phyloP scores from a whole-genome alignment of 2,113 vertebrate species.

The Actinemys pallida region DNA sequence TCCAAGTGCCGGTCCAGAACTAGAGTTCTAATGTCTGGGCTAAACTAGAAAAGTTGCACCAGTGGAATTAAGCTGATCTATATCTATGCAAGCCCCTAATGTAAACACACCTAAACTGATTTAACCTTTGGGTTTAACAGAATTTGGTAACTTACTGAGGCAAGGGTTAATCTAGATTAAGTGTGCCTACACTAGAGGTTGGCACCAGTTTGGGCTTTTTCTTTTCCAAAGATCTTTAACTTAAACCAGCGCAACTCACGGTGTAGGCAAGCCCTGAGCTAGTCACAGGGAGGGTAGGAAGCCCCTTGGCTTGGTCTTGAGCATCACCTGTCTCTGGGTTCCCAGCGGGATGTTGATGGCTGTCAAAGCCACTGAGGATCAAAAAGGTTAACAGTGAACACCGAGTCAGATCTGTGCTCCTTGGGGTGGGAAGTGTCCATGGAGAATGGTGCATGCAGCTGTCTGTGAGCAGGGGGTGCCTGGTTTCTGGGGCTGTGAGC shows the following conservation, averaged over 20 bases:
- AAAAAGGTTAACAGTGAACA: neutral
- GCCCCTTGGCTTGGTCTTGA: neutral
- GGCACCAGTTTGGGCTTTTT: neutral
- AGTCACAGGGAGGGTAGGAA: neutral
- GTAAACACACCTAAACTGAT: neutral
- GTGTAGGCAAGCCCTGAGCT: neutral
- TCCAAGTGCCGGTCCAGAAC: rapidly evolving
- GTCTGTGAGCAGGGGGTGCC: neutral
- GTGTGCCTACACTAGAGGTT: rapidly evolving
- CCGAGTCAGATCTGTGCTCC: neutral
- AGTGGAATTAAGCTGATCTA: neutral
- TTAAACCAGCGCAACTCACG: rapidly evolving
- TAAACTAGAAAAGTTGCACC: rapidly evolving
- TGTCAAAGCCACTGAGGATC: neutral
- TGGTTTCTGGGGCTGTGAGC: neutral
- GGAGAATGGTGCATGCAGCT: neutral
- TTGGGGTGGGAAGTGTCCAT: neutral
- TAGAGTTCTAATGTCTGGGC: neutral
- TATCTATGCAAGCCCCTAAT: rapidly evolving
- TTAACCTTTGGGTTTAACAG: neutral
- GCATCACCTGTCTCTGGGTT: neutral
- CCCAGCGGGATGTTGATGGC: neutral
- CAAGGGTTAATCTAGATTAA: neutral
- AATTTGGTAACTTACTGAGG: neutral
- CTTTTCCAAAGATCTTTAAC: neutral